These are phyloP conservation scores for Sardinella longiceps DNA, from an alignment of 2,797 vertebrate genomes.

Conservation along the genomic window DNA sequence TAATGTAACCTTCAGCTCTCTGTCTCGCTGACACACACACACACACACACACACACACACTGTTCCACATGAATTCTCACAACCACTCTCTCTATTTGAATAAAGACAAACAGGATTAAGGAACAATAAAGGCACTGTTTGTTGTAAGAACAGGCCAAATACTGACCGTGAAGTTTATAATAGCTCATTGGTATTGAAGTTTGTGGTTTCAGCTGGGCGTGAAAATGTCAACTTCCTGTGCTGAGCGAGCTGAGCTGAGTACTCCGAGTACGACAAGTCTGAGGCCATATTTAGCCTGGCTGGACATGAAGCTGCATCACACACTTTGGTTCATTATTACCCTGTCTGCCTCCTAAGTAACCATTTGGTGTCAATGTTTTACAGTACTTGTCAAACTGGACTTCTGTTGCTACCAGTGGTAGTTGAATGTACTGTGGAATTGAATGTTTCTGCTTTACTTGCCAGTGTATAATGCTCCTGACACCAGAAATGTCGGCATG, in stretches of 20 bases:
- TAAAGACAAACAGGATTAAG: not conserved
- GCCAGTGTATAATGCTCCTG: not conserved
- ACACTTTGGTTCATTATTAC: constrained; percentile 33
- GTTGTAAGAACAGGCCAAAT: not conserved
- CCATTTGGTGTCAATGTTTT: constrained; percentile 27
- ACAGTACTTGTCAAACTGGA: constrained; percentile 16
- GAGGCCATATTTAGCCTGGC: not conserved
- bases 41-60: too few relatives aligned
- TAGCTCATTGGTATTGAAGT: not conserved
- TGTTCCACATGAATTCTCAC: not conserved
- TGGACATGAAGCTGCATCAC: constrained; percentile 1
- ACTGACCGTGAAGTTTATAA: not conserved
- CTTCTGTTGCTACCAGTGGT: not conserved
- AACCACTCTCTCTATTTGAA: not conserved
- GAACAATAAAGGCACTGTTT: not conserved
- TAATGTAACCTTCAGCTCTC: not conserved
- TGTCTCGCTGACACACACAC: too few relatives aligned
- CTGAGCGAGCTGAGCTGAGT: not conserved
- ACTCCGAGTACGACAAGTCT: not conserved
- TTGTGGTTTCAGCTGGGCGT: not conserved
- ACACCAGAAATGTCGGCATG: not conserved
- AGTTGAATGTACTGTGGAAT: not conserved
- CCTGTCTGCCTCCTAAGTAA: constrained; percentile 1
- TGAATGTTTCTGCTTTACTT: not conserved
- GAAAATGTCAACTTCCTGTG: not conserved